Conservation (phyloP, 2,888 invertebrate species). For the Callinectes sapidus region DNA sequence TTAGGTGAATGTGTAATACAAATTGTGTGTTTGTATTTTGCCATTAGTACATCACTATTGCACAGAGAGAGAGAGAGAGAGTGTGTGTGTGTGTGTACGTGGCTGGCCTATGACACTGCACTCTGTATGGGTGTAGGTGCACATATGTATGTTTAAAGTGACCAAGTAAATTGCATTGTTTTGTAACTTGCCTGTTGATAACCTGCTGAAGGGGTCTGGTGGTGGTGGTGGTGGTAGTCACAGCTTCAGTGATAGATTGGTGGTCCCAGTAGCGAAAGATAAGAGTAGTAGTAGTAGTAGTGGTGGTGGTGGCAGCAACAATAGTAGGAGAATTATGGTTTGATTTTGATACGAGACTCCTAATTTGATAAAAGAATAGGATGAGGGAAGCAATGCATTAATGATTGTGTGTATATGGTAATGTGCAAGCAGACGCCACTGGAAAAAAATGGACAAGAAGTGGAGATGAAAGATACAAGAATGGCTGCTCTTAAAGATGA, state of each 20-base stretch:
- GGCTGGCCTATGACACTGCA: background rate
- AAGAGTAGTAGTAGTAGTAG: no score
- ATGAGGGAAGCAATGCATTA: no score
- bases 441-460: no score
- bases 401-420: no score
- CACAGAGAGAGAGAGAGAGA: background rate
- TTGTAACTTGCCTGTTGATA: background rate
- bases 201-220: background rate
- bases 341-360: no score
- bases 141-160: background rate
- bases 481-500: no score
- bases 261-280: background rate
- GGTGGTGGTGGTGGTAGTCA: background rate
- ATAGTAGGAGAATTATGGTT: background rate
- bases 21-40: background rate
- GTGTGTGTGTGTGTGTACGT: background rate
- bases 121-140: background rate
- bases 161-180: slow-evolving; percentile 36
- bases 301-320: background rate
- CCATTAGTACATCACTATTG: background rate
- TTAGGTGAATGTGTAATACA: background rate
- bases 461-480: no score
- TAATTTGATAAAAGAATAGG: no score
- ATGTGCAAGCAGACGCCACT: no score
- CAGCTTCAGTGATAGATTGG: background rate